These are phyloP conservation scores for Diadophis punctatus DNA, from an alignment of 2,113 vertebrate species.

Conservation along the genomic window DNA sequence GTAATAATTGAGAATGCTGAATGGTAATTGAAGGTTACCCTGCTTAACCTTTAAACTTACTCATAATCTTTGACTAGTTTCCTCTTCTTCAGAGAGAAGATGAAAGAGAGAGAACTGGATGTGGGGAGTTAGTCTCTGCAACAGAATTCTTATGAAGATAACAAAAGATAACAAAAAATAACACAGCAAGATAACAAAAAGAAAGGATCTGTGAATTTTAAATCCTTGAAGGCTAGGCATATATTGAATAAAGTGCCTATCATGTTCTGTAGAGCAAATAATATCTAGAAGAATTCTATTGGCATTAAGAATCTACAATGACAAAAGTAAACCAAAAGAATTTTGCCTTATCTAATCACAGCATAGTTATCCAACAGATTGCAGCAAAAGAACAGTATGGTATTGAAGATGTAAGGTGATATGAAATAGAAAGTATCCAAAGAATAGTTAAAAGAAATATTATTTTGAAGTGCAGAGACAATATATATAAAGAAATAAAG, in stretches of 20 bases:
- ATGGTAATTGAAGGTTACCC: not conserved
- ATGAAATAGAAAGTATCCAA: not conserved
- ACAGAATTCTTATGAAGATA: not conserved
- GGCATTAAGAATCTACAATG: slow-evolving; percentile 23
- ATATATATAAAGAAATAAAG: not conserved
- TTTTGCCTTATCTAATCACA: slow-evolving; percentile 47
- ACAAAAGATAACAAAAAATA: too few species aligned
- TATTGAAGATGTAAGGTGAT: not conserved
- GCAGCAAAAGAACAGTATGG: slow-evolving; percentile 14
- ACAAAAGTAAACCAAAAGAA: slow-evolving; percentile 32
- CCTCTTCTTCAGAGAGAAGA: not conserved
- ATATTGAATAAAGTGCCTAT: not conserved
- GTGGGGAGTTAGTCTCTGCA: not conserved
- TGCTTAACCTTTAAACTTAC: not conserved
- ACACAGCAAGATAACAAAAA: not conserved
- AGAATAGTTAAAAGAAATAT: not conserved
- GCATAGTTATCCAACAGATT: not conserved
- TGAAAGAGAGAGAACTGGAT: not conserved
- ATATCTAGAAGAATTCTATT: not conserved
- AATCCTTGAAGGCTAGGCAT: not conserved
- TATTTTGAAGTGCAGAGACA: fast-evolving
- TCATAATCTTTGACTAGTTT: not conserved
- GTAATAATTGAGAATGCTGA: not conserved
- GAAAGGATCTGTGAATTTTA: not conserved
- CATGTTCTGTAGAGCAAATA: not conserved